These are phyloP conservation scores for Sinonovacula constricta DNA, from an alignment of 1,140 invertebrate species.

Conservation along the genomic window DNA sequence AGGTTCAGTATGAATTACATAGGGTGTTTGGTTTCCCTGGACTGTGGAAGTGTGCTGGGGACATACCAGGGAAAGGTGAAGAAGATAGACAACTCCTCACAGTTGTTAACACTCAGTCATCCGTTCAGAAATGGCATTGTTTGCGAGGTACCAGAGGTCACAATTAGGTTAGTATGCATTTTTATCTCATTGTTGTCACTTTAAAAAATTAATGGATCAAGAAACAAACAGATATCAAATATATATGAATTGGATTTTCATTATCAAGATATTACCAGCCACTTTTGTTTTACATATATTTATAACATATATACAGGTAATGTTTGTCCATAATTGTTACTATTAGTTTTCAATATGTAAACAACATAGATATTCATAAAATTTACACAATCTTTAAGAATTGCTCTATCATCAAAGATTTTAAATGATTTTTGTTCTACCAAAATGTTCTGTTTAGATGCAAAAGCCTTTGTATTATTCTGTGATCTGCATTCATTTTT, in stretches of 20 bases:
- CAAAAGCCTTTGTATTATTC: too few relatives aligned
- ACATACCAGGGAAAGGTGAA: constrained; percentile 89
- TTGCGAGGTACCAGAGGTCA: constrained; percentile 80
- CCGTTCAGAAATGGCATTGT: constrained; percentile 90
- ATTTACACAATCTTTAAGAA: too few relatives aligned
- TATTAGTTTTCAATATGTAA: too few relatives aligned
- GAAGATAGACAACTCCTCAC: constrained; percentile 83
- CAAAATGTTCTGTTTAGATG: too few relatives aligned
- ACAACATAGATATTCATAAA: too few relatives aligned
- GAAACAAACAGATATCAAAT: too few relatives aligned
- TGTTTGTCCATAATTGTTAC: too few relatives aligned
- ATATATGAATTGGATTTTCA: too few relatives aligned
- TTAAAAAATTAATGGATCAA: neutral
- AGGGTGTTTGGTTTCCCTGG: constrained; percentile 88
- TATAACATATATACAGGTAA: too few relatives aligned
- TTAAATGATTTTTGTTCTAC: too few relatives aligned
- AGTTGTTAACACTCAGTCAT: constrained; percentile 86
- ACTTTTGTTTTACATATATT: neutral
- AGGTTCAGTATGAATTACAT: constrained; percentile 74
- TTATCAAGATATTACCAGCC: neutral
- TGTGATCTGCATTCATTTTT: too few relatives aligned
- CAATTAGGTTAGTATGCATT: constrained; percentile 78
- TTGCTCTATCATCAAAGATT: too few relatives aligned
- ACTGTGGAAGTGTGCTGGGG: constrained; percentile 84
- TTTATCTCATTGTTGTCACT: neutral